Base-by-base conservation (phyloP, 2,797 vertebrate species). In the Galaxias olidus region DNA sequence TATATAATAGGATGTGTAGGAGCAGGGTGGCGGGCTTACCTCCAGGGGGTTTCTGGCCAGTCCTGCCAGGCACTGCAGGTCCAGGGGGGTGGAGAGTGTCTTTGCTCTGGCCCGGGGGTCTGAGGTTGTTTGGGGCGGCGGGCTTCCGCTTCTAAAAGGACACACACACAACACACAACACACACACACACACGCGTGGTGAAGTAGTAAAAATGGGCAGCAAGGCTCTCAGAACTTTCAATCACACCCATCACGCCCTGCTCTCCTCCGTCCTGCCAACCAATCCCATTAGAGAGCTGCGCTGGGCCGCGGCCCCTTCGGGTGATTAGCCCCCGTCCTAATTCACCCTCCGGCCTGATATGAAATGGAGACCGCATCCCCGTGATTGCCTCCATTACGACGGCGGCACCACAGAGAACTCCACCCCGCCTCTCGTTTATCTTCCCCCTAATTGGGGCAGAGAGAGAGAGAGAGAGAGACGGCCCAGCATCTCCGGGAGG, bases 21-120 rank as follows among this genome's bases (percentile, higher is more conserved):
- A 15, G 14, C 17, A 59, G 17, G 49, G n/a, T 15, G 10, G 7
- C 12, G 15, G 4, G 75, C 86, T 89, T 74, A 92, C 92, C 91
- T 86, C 71, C 86, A 8, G 72, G 18, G 4, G 57, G 42, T 46
- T 45, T 68, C 1, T 57, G 59, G 57, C 58, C 72, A 46, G 7
- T 48, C 57, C 68, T 44, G 18, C 55, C 65, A 13, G 72, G 63
- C 2, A 20, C 46, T 14, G 68, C 13, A n/a, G 65, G 75, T 59
- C 74, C 86, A 5, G 88, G 86, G 45, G 75, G 91, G 66, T 89
- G 90, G 61, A 93, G 87, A 13, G 75, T 82, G 74, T 91, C 86
- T 72, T 80, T 84, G 67, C 63, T 83, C 81, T 83, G 85, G 68
- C 50, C 81, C 0, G 81, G 68, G 63, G 83, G 71, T 75, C 81